Evolutionary conservation across 2,888 invertebrate species (phyloP).

Genomic region (Rhagonycha fulva): DNA sequence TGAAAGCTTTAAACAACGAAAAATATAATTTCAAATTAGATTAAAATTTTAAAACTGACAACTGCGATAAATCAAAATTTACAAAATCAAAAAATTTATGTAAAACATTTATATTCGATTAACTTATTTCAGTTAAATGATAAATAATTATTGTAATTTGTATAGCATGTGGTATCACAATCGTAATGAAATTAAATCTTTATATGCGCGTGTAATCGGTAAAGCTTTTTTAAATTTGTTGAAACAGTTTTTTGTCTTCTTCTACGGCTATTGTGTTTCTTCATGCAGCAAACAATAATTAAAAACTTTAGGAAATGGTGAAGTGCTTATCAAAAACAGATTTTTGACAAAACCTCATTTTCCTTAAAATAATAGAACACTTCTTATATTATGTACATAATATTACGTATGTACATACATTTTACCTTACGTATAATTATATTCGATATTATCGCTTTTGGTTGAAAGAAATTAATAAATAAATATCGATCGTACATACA

Average conservation of each 20-base stretch:
- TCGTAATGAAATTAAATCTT: background rate
- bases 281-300: background rate
- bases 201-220: background rate
- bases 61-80: background rate
- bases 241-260: background rate
- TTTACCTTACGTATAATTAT: too few species aligned
- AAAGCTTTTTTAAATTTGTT: background rate
- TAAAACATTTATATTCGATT: background rate
- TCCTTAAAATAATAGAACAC: too few species aligned
- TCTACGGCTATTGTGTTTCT: background rate
- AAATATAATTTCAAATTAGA: background rate
- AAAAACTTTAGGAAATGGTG: background rate
- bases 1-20: background rate
- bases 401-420: too few species aligned
- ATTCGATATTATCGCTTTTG: too few species aligned
- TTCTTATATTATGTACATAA: too few species aligned
- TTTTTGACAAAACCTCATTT: too few species aligned
- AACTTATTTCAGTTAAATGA: background rate
- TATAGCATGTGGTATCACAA: background rate
- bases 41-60: background rate
- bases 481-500: too few species aligned
- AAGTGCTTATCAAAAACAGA: too few species aligned
- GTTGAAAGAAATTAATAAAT: too few species aligned
- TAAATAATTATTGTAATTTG: background rate
- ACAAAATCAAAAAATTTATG: background rate